Evolutionary conservation across 2,113 vertebrate species (phyloP).

Genomic region (Chamaea fasciata): DNA sequence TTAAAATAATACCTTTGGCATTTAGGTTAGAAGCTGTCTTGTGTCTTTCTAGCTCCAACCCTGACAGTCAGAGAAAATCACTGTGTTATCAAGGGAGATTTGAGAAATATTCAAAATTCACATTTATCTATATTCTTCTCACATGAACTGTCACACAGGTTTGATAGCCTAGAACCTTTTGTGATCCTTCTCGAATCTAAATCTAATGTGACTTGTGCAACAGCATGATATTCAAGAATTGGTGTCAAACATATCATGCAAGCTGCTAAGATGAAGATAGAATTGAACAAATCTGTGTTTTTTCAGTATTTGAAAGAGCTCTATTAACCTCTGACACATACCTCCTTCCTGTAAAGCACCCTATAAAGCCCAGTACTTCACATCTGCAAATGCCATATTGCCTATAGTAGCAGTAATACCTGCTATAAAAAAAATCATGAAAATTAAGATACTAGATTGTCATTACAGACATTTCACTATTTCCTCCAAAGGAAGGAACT

Average conservation of each 20-base stretch:
- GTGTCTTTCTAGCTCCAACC: neutral
- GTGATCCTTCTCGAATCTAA: neutral
- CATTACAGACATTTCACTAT: neutral
- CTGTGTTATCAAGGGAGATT: neutral
- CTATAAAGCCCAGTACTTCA: neutral
- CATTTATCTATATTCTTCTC: neutral
- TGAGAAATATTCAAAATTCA: neutral
- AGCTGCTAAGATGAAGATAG: neutral
- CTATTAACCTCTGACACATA: neutral
- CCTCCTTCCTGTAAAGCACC: neutral
- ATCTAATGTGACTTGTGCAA: neutral
- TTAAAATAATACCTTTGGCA: neutral
- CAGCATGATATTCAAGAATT: neutral
- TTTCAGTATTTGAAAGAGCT: neutral
- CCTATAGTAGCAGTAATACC: neutral
- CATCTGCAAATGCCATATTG: neutral
- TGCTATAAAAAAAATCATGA: neutral
- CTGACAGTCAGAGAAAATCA: neutral
- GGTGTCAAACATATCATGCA: neutral
- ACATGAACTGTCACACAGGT: neutral
- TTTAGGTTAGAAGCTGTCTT: neutral
- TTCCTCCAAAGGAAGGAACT: neutral
- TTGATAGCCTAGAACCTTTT: neutral
- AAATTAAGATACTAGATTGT: neutral
- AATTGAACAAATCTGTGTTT: neutral